Base-by-base conservation (phyloP, 2,797 vertebrate species). In the Urosaurus nigricauda region DNA sequence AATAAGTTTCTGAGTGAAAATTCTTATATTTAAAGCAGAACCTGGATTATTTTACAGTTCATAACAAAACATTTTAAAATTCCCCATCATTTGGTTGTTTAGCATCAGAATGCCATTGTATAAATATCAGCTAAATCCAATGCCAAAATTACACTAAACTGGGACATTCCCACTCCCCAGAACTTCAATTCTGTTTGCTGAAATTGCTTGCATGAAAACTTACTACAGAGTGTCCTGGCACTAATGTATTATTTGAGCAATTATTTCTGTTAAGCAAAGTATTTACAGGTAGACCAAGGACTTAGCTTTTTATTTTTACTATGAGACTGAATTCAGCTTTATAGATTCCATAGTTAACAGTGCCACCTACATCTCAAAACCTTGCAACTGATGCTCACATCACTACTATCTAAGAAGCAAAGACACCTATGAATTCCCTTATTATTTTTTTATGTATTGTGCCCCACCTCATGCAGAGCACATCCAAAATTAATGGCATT, bases 321-420 rank as follows among this genome's bases (percentile, higher is more conserved):
- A 75, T 13, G 47, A 24, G 70, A 90, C 43, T 84, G 75, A 32
- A 56, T 83, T 88, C 37, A 0, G 86, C 91, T 92, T 91, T 68
- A 92, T 53, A 88, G 85, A 21, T 75, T 88, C 83, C 87, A 83
- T 56, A 91, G 74, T 63, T 79, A 90, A 83, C 77, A 85, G 79
- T 43, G 79, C 63, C 84, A 92, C 84, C 85, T 90, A 90, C 85
- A 65, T 40, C 74, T 91, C 65, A 65, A 13, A 94, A 82, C 53
- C 0, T 85, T 37, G 53, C 75, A 88, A 79, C 91, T 90, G 26
- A 3, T 32, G 21, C n/a, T n/a, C 43, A 91, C 88, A 87, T 93
- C 81, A 90, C 88, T 91, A 91, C 86, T 92, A 93, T 90, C 89
- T 91, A 94, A 93, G 86, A 79, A 92, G 88, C 83, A 92, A 93